A percentile compares a stretch with the other conserved stretches of the same genome.
Conservation (phyloP, 2,888 invertebrate species). For the Mycalesis mineus region DNA sequence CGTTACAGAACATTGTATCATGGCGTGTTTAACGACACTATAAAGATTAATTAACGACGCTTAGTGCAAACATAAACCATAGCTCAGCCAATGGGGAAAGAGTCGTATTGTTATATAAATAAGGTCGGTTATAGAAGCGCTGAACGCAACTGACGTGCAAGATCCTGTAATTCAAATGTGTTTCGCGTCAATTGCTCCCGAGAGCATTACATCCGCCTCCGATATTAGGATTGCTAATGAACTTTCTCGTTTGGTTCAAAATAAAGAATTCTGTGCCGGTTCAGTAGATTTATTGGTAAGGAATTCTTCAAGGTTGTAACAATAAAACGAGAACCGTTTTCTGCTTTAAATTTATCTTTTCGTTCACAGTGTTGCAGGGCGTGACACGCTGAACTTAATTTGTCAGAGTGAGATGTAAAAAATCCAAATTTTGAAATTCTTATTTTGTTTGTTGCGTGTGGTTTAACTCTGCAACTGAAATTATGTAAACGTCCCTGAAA, state of each 20-base stretch:
- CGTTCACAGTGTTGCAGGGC: no score
- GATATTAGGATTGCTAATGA: constrained; percentile 25
- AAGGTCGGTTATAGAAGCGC: constrained; percentile 1
- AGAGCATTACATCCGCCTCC: constrained; percentile 20
- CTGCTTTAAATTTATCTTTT: no score
- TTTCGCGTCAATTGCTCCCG: constrained; percentile 18
- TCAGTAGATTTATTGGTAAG: constrained; percentile 4
- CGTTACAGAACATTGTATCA: constrained; percentile 20
- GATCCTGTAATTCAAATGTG: constrained; percentile 18
- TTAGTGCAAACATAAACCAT: constrained; percentile 9
- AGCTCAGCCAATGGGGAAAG: neutral
- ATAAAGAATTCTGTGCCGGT: constrained; percentile 9
- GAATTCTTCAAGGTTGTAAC: neutral
- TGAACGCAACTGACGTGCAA: neutral
- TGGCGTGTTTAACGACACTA: constrained; percentile 24
- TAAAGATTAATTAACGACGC: constrained; percentile 25
- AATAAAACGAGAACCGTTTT: neutral
- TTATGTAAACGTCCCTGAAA: no score
- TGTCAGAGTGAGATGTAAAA: no score
- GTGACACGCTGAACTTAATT: no score
- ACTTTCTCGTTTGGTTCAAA: constrained; percentile 19
- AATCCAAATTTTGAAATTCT: no score
- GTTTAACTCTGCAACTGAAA: no score
- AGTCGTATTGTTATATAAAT: neutral
- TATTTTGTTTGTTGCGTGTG: no score